These are phyloP conservation scores for Tenebrosternarchus preto DNA, from an alignment of 2,113 vertebrate species.

Conservation along the genomic window DNA sequence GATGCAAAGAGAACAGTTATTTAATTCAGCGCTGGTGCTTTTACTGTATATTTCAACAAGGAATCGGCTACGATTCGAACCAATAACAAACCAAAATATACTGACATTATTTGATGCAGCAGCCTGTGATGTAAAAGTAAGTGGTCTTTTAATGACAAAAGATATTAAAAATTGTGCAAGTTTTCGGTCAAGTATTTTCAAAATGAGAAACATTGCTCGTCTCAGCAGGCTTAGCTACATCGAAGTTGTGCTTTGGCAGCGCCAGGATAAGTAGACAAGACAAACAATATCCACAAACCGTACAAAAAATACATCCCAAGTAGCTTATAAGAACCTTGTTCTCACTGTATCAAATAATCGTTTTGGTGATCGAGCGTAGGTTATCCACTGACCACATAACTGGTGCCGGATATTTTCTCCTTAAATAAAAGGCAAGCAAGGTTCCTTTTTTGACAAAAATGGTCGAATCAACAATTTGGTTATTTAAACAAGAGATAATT, in stretches of 20 bases:
- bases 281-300: conserved; percentile 43
- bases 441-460: conserved; percentile 13
- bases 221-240: conserved; percentile 41
- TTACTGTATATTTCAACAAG: background rate
- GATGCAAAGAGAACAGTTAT: background rate
- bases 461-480: conserved; percentile 32
- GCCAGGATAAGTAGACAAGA: conserved; percentile 48
- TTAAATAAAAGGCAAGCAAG: conserved; percentile 29
- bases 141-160: conserved; percentile 94
- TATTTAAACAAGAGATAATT: conserved; percentile 36
- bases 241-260: conserved; percentile 54
- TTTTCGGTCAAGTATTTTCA: conserved; percentile 56
- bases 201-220: conserved; percentile 43
- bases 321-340: conserved; percentile 38
- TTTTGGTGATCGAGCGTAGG: conserved; percentile 9
- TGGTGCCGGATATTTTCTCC: conserved; percentile 39
- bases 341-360: conserved; percentile 16
- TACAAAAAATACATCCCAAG: conserved; percentile 33
- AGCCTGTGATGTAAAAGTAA: conserved; percentile 68
- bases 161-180: conserved; percentile 92
- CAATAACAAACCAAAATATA: background rate
- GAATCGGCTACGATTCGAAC: background rate
- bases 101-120: background rate
- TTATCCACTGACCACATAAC: conserved; percentile 36
- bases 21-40: background rate